Conservation (phyloP, 2,113 vertebrate genomes). For the Alligator sinensis region DNA sequence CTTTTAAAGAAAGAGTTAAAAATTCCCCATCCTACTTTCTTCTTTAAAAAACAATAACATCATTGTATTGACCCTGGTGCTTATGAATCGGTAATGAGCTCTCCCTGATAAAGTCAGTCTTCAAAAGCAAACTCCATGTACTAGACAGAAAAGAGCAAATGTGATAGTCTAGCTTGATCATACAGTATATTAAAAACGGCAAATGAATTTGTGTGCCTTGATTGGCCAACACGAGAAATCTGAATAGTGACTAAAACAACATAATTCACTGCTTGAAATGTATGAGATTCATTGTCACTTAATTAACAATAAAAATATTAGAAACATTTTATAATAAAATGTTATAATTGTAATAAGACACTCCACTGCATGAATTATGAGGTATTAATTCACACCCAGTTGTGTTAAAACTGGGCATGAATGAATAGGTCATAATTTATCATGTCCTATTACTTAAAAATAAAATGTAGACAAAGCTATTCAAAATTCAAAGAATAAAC, state of each 20-base stretch:
- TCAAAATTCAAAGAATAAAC: constrained; percentile 60
- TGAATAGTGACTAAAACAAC: constrained; percentile 67
- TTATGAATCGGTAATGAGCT: background rate
- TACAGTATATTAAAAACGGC: constrained; percentile 1
- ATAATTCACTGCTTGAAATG: constrained; percentile 77
- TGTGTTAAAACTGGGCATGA: constrained; percentile 75
- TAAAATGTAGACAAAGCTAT: constrained; percentile 63
- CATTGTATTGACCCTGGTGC: background rate
- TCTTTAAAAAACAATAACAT: background rate
- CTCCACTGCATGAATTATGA: constrained; percentile 72
- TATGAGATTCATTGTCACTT: constrained; percentile 77
- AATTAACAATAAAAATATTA: constrained; percentile 85
- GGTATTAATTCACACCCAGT: constrained; percentile 78
- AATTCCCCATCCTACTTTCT: background rate
- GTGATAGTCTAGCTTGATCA: background rate
- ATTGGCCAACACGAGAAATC: constrained; percentile 73
- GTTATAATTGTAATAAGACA: constrained; percentile 82
- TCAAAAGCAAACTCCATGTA: background rate
- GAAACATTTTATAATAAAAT: constrained; percentile 83
- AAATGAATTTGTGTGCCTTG: constrained; percentile 61
- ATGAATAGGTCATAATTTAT: constrained; percentile 73
- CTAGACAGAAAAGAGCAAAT: constrained; percentile 9
- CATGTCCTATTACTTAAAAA: constrained; percentile 68
- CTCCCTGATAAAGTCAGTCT: background rate
- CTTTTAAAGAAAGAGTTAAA: constrained; percentile 5